These are phyloP conservation scores for Trachurus trachurus DNA, from an alignment of 2,797 vertebrate species.

Conservation along the genomic window DNA sequence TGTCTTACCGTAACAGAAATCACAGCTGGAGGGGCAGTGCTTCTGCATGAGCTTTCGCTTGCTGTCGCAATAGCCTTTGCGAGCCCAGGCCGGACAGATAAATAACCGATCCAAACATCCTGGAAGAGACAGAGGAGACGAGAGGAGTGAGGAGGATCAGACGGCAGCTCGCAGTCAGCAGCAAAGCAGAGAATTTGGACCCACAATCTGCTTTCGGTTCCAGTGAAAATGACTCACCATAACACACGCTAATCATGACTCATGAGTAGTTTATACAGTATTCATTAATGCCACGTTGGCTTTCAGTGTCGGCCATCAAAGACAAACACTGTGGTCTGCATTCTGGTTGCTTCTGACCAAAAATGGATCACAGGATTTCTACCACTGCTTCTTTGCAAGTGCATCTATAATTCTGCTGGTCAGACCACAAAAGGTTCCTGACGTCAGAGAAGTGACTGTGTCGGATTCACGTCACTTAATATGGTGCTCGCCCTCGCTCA, in stretches of 20 bases:
- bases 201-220: slow-evolving; percentile 31
- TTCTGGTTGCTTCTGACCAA: slow-evolving; percentile 23
- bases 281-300: slow-evolving; percentile 72
- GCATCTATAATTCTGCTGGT: slow-evolving; percentile 12
- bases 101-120: slow-evolving; percentile 95
- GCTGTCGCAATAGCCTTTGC: slow-evolving; percentile 91
- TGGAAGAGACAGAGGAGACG: slow-evolving; percentile 73
- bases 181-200: slow-evolving; percentile 57
- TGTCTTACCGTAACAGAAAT: slow-evolving; percentile 95
- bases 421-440: slow-evolving; percentile 9
- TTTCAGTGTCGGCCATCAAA: slow-evolving; percentile 44
- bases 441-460: neutral
- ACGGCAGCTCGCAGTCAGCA: slow-evolving; percentile 59
- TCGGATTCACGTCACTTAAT: neutral
- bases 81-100: slow-evolving; percentile 92
- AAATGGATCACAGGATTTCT: slow-evolving; percentile 16
- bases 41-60: slow-evolving; percentile 94
- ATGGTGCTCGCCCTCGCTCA: neutral
- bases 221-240: slow-evolving; percentile 69
- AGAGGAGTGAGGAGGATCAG: slow-evolving; percentile 47
- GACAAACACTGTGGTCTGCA: slow-evolving; percentile 40
- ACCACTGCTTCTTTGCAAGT: slow-evolving; percentile 13
- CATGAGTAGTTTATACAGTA: slow-evolving; percentile 63
- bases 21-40: slow-evolving; percentile 95
- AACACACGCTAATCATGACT: slow-evolving; percentile 69